Base-by-base conservation (phyloP, 2,113 vertebrate genomes). In the Odobenus rosmarus region DNA sequence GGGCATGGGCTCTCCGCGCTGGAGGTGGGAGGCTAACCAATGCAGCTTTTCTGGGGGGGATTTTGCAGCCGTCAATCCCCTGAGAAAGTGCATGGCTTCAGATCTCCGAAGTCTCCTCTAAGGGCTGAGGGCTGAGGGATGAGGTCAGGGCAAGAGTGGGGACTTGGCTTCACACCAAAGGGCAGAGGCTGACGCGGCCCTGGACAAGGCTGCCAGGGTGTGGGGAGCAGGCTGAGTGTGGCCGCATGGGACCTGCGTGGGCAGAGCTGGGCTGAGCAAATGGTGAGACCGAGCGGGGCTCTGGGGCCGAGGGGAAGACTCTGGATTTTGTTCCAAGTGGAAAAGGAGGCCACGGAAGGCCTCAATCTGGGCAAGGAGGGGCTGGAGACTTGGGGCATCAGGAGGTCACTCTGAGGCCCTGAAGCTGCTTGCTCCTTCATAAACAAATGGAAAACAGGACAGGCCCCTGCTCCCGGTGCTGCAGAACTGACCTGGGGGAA, bases 351-450 rank as follows among this genome's bases (percentile, higher is more conserved):
- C 19, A 7, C 1, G 9, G 77, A 80, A 7, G 31, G 49, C 31
- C 10, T n/a, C 33, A 1, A 4, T 19, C 28, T 26, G 36, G 12
- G 83, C 4, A 28, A 33, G 12, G 49, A 28, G 49, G 3, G 49
- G 16, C 85, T 1, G 5, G 49, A 53, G 64, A 11, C n/a, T 42
- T 5, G 10, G 86, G 6, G 46, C n/a, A 18, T 51, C 84, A 53
- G 9, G 84, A 67, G 62, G 46, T 36, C 49, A 24, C 15, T 69
- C 6, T 15, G 3, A 1, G 33, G 64, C 64, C 61, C 61, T 31
- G 61, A 62, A 61, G 59, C 12, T 4, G 71, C 46, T n/a, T 0
- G 1, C 1, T 42, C 4, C 15, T 19, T 24, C 5, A 2, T 5
- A 24, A 5, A 16, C 28, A 16, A 23, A 31, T 23, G 1, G 7